Base-by-base conservation (phyloP, 1,140 invertebrate species). In the Ectropis grisescens region DNA sequence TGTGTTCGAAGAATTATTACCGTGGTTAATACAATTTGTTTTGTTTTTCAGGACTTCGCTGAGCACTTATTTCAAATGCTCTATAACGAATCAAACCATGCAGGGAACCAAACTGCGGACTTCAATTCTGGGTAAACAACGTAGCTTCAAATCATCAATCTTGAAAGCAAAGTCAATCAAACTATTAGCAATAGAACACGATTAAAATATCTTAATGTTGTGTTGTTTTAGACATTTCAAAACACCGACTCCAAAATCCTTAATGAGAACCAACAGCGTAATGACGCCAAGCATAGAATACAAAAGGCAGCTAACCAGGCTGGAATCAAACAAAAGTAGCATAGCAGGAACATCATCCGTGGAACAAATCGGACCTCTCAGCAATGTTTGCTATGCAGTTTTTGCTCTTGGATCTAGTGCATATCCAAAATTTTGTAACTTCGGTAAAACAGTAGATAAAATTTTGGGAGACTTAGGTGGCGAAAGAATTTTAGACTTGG, bases 361-460 rank as follows among this genome's bases (percentile, higher is more conserved):
- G 47, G 91, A 94, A 57, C 91, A 88, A 41, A 93, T 95, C 61
- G 93, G 93, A 10, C 92, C 93, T 5, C 75, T 96, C 1, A 94
- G 92, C 57, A 97, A 96, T 49, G 92, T 96, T 10, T 89, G 95
- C 67, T 98, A 93, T 67, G 94, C 95, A 0, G 95, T 98, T 1
- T 98, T 98, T 72, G 96, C 91, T 0, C 75, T 98, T 2, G 97
- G 97, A 7, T 98, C 96, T 1, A 95, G 94, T 45, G 96, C 96
- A 1, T 98, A 98, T 83, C 96, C 96, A 0, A 97, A 98, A 62
- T 98, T 97, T 68, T 97, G 95, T 67, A 91, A 94, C 15, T 98
- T 98, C 64, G 97, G 94, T 0, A 90, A 92, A 59, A 97, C 93
- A 51, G 89, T 98, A 26, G 96, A 98, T 67, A 95, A 93, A 61